Percentiles rank a stretch among this genome's conserved stretches.
phyloP scores from a whole-genome alignment of 1,140 invertebrate species.

The Drosophila neocordata region DNA sequence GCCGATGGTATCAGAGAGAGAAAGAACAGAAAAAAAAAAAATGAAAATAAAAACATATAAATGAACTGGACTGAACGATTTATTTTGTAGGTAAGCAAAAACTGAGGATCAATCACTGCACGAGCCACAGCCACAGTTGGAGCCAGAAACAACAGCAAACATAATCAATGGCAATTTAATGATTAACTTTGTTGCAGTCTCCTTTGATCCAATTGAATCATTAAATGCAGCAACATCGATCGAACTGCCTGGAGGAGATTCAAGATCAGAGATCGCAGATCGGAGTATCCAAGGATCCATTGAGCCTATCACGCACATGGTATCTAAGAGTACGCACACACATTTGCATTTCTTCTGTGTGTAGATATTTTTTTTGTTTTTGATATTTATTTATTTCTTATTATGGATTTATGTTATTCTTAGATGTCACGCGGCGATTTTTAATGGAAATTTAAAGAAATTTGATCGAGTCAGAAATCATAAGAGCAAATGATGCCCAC shows the following conservation, averaged over 20 bases:
- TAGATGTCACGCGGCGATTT: conserved; percentile 63
- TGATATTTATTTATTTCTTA: conserved; percentile 63
- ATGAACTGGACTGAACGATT: conserved; percentile 49
- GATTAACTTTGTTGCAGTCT: conserved; percentile 65
- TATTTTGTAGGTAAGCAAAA: conserved; percentile 31
- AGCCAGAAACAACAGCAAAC: conserved; percentile 16
- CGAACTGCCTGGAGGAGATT: neutral
- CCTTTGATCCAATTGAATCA: conserved; percentile 48
- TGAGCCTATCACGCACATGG: conserved; percentile 11
- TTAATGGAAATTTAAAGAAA: conserved; percentile 75
- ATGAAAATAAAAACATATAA: conserved; percentile 22
- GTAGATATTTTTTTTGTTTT: conserved; percentile 1
- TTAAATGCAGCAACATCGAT: conserved; percentile 37
- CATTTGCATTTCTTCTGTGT: neutral
- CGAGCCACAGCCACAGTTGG: conserved; percentile 70
- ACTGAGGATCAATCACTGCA: conserved; percentile 48
- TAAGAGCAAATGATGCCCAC: conserved; percentile 31
- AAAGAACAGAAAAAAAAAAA: too few relatives aligned
- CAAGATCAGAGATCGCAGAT: conserved; percentile 2
- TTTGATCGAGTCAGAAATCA: conserved; percentile 77
- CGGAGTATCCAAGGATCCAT: neutral
- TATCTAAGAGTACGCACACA: conserved; percentile 24
- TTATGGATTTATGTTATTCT: conserved; percentile 56
- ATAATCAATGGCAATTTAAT: conserved; percentile 79
- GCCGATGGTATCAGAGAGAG: conserved; percentile 11